phyloP scores from a whole-genome alignment of 2,888 invertebrate species.

The Corbicula japonica region DNA sequence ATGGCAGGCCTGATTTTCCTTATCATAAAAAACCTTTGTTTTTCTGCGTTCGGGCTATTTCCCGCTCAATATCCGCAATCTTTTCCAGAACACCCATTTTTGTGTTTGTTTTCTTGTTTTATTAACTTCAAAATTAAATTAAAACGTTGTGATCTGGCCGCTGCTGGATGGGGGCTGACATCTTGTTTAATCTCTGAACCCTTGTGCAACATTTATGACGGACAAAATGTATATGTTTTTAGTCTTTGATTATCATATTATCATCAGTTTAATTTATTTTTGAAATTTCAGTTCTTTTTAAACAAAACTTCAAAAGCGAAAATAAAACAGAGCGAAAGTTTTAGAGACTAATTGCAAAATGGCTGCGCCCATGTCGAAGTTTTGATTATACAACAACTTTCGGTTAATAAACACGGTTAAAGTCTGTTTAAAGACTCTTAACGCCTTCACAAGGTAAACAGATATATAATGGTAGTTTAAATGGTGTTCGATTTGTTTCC shows the following conservation, averaged over 20 bases:
- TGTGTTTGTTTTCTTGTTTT: not conserved
- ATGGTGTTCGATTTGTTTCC: too few species aligned
- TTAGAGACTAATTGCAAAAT: constrained; percentile 37
- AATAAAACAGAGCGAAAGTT: not conserved
- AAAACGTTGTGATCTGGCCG: constrained; percentile 7
- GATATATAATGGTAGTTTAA: too few species aligned
- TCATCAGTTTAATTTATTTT: not conserved
- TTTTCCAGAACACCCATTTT: constrained; percentile 99
- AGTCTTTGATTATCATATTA: too few species aligned
- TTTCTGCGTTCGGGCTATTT: constrained; percentile 99
- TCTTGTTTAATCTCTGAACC: constrained; percentile 37
- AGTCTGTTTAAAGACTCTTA: too few species aligned
- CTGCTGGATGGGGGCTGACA: constrained; percentile 46
- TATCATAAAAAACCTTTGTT: constrained; percentile 93
- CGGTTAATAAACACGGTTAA: too few species aligned
- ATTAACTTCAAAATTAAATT: not conserved
- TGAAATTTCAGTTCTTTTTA: not conserved
- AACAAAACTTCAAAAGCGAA: not conserved
- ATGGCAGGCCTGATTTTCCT: not conserved
- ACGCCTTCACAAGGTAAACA: too few species aligned
- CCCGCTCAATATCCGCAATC: constrained; percentile 99
- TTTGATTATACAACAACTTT: too few species aligned
- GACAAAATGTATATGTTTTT: too few species aligned
- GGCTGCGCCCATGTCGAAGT: constrained; percentile 55
- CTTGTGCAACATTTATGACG: not conserved